Percentiles rank a stretch among this genome's conserved stretches.
Conservation (phyloP, 2,888 invertebrate genomes). For the Epinotia ramella region DNA sequence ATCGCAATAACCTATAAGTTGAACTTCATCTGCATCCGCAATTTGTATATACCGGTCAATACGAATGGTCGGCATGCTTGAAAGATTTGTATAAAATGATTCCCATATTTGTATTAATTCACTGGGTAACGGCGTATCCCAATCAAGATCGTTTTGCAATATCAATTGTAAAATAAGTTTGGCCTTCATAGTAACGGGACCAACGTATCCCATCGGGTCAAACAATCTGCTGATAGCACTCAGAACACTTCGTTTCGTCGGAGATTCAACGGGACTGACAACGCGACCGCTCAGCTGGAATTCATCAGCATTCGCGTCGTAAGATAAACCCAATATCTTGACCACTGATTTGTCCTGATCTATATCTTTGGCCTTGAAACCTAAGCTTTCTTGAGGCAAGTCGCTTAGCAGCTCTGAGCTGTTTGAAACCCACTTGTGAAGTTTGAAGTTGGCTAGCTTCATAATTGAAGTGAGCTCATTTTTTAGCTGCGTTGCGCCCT, state of each 20-base stretch:
- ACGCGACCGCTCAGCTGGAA: constrained; percentile 23
- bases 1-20: no score
- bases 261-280: not conserved
- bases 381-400: constrained; percentile 5
- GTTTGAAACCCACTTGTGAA: no score
- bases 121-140: not conserved
- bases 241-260: constrained; percentile 3
- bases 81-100: no score
- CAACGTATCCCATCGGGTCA: constrained; percentile 43
- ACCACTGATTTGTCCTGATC: no score
- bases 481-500: no score
- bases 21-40: no score
- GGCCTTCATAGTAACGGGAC: constrained; percentile 35
- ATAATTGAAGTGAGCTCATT: no score
- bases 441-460: no score
- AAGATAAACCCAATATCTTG: constrained; percentile 36
- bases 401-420: no score
- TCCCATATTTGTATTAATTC: not conserved
- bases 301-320: constrained; percentile 19
- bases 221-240: constrained; percentile 34
- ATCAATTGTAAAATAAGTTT: constrained; percentile 28
- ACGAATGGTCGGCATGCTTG: no score
- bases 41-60: no score
- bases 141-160: constrained; percentile 31
- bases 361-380: no score